Evolutionary conservation across 2,113 vertebrate species (phyloP).

Genomic region (Nicator chloris): DNA sequence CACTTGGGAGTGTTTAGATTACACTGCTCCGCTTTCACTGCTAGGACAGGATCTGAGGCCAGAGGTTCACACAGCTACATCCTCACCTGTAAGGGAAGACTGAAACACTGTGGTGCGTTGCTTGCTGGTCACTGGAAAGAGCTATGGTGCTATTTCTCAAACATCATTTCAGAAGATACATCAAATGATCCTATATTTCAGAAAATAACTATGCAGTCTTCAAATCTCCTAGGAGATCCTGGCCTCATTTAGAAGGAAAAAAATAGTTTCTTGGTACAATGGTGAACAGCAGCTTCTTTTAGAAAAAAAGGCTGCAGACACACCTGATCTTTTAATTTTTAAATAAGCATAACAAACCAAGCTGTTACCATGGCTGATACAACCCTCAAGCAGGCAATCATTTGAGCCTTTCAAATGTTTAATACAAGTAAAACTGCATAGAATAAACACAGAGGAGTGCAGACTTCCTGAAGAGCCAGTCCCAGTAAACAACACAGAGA

Average conservation of each 20-base stretch:
- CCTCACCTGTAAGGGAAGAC: not conserved
- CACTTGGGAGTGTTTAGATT: not conserved
- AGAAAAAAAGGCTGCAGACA: not conserved
- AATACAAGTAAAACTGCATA: not conserved
- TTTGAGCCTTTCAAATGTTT: not conserved
- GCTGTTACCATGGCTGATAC: not conserved
- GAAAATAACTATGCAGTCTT: not conserved
- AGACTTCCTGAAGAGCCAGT: not conserved
- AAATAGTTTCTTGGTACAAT: not conserved
- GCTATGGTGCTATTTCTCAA: not conserved
- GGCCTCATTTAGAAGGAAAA: not conserved
- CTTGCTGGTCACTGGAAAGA: not conserved
- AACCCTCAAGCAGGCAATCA: not conserved
- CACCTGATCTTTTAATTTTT: not conserved
- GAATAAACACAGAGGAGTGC: conserved; percentile 3
- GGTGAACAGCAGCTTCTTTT: not conserved
- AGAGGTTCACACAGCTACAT: not conserved
- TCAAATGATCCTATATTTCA: not conserved
- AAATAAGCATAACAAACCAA: not conserved
- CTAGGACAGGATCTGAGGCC: not conserved
- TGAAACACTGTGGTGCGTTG: not conserved
- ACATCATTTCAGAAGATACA: not conserved
- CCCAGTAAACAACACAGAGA: not conserved
- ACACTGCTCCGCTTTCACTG: not conserved
- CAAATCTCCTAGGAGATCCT: conserved; percentile 28